Evolutionary conservation across 2,888 invertebrate species (phyloP).

Genomic region (Herminia tarsipennalis): DNA sequence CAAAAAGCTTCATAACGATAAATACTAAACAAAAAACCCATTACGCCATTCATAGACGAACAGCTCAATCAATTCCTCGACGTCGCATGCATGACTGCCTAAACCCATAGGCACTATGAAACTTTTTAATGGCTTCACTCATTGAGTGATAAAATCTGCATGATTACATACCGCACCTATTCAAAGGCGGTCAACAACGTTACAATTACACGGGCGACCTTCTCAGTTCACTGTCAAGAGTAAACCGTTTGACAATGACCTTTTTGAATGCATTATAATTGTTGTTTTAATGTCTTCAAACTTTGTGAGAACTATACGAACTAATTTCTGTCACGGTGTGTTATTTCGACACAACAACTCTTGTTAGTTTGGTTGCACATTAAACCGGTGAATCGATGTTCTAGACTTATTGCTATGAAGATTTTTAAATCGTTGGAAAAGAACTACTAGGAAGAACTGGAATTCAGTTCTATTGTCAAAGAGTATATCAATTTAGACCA

Average conservation of each 20-base stretch:
- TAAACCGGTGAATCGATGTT: too few species aligned
- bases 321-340: too few species aligned
- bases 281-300: neutral
- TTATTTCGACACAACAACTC: too few species aligned
- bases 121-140: conserved; percentile 25
- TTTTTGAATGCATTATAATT: conserved; percentile 13
- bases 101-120: neutral
- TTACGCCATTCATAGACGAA: too few species aligned
- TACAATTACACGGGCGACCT: conserved; percentile 48
- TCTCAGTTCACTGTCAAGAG: conserved; percentile 63
- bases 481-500: too few species aligned
- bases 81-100: conserved; percentile 2
- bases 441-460: too few species aligned
- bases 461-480: too few species aligned
- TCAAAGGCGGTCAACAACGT: conserved; percentile 31
- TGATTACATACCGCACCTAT: conserved; percentile 27
- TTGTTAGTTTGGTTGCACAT: too few species aligned
- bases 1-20: too few species aligned
- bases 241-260: conserved; percentile 44
- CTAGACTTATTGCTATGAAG: too few species aligned
- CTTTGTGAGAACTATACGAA: neutral
- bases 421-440: too few species aligned
- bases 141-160: conserved; percentile 31
- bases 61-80: neutral
- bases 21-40: too few species aligned